Base-by-base conservation (phyloP, 2,113 vertebrate genomes). In the Dolichallabes microphthalmus region DNA sequence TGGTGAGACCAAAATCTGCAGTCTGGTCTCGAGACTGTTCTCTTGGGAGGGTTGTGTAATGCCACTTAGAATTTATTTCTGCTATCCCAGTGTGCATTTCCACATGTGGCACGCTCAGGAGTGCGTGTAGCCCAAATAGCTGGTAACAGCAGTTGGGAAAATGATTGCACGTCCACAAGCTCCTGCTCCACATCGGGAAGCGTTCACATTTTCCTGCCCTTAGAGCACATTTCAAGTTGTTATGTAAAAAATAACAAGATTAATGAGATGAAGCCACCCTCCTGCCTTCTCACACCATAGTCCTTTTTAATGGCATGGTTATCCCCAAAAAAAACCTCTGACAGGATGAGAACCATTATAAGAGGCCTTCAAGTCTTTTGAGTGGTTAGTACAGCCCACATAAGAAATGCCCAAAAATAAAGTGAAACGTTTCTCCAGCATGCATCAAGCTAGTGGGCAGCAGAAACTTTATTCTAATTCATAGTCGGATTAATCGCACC, bases 41-140 rank as follows among this genome's bases (percentile, higher is more conserved):
- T 89, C 91, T 8, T 73, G 91, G 90, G 92, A 92, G 88, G 89
- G 82, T 91, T 92, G 90, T 90, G 91, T 93, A 91, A 91, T 91
- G 89, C 92, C 90, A 90, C 92, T 94, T 92, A 88, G 83, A 91
- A 92, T 93, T 93, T 90, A 91, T 91, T 92, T 92, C 91, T 93
- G 92, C 92, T 90, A 90, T 92, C 93, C 89, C 89, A 92, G 91
- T 85, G 86, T 85, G 91, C 86, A 89, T 89, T 87, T 90, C 87
- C 88, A 89, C 88, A 86, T 77, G 77, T 80, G 81, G 83, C 77
- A 87, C 64, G 85, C 76, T 88, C 85, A 85, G 39, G 88, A 82
- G 63, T 89, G 86, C 88, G 89, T 88, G 89, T 83, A 86, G 89
- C 87, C 35, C 75, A 86, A 89, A 88, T 82, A 87, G 87, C 90